These are phyloP conservation scores for Papilio elwesi DNA, from an alignment of 2,888 invertebrate genomes.

Conservation along the genomic window DNA sequence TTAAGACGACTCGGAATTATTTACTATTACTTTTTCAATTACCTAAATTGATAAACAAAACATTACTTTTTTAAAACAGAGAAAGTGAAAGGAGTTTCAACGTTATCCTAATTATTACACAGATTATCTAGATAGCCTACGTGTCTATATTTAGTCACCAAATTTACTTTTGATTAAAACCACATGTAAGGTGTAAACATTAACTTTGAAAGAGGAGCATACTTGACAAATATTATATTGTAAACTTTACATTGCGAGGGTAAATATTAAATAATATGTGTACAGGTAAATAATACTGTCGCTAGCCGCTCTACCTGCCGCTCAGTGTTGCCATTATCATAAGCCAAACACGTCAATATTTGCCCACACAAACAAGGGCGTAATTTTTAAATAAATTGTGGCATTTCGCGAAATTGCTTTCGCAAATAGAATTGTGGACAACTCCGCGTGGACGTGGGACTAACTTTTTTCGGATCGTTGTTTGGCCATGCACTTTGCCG, in stretches of 20 bases:
- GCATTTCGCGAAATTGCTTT: conserved; percentile 83
- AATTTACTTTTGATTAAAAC: conserved; percentile 81
- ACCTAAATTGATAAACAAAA: background rate
- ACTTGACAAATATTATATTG: conserved; percentile 82
- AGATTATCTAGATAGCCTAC: conserved; percentile 6
- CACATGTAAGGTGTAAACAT: conserved; percentile 75
- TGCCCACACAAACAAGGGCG: conserved; percentile 83
- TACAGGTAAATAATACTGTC: conserved; percentile 79
- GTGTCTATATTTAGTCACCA: conserved; percentile 64
- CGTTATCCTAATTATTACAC: background rate
- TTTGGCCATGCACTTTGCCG: conserved; percentile 61
- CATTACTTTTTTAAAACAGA: background rate
- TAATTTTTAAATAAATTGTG: conserved; percentile 86
- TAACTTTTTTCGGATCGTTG: conserved; percentile 72
- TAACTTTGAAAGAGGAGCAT: conserved; percentile 80
- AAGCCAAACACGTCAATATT: conserved; percentile 85
- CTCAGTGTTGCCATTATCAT: conserved; percentile 83
- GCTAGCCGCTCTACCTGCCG: conserved; percentile 76
- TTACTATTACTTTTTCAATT: conserved; percentile 42
- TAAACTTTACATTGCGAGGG: conserved; percentile 80
- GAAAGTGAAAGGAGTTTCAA: background rate
- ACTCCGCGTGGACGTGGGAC: conserved; percentile 70
- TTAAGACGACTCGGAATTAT: conserved; percentile 62
- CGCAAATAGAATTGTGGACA: conserved; percentile 81
- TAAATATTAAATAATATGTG: conserved; percentile 83